Percentiles rank a stretch among this genome's conserved stretches.
phyloP scores from a whole-genome alignment of 1,140 invertebrate genomes.

The Drosophila bocqueti region DNA sequence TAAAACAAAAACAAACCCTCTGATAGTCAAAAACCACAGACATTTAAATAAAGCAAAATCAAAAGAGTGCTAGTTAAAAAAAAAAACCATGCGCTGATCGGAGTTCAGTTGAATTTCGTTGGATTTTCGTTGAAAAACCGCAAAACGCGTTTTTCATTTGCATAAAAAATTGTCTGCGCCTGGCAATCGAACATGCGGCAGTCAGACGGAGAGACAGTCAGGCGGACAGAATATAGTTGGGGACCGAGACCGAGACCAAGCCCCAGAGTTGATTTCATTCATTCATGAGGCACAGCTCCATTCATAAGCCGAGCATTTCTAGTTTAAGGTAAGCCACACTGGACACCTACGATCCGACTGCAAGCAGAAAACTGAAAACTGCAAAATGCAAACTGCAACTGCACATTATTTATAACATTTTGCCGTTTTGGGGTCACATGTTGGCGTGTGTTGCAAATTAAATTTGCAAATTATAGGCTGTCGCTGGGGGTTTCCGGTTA shows the following conservation, averaged over 20 bases:
- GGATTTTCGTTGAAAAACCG: slow-evolving; percentile 66
- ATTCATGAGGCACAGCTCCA: slow-evolving; percentile 70
- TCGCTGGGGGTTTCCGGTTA: slow-evolving; percentile 78
- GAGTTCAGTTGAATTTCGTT: slow-evolving; percentile 64
- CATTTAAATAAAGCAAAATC: slow-evolving; percentile 51
- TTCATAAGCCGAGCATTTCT: slow-evolving; percentile 76
- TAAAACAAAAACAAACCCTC: slow-evolving; percentile 18
- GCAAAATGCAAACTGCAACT: slow-evolving; percentile 60
- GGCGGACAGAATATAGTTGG: slow-evolving; percentile 7
- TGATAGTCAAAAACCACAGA: slow-evolving; percentile 54
- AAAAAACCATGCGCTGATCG: slow-evolving; percentile 7
- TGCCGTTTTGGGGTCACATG: slow-evolving; percentile 79
- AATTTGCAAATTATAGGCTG: slow-evolving; percentile 82
- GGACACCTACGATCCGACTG: slow-evolving; percentile 67
- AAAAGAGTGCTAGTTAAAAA: slow-evolving; percentile 23
- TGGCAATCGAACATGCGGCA: slow-evolving; percentile 58
- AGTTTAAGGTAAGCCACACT: slow-evolving; percentile 82
- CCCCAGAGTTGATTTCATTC: slow-evolving; percentile 70
- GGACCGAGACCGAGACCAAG: slow-evolving; percentile 52
- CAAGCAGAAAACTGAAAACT: slow-evolving; percentile 23
- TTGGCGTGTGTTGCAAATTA: slow-evolving; percentile 82
- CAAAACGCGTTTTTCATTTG: slow-evolving; percentile 64
- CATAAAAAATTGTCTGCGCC: slow-evolving; percentile 66
- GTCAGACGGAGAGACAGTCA: slow-evolving; percentile 8
- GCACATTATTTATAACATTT: slow-evolving; percentile 81